Evolutionary conservation across 2,888 invertebrate species (phyloP), one percentile per base, ranked within the genome.

Genomic region (Melieria picta): DNA sequence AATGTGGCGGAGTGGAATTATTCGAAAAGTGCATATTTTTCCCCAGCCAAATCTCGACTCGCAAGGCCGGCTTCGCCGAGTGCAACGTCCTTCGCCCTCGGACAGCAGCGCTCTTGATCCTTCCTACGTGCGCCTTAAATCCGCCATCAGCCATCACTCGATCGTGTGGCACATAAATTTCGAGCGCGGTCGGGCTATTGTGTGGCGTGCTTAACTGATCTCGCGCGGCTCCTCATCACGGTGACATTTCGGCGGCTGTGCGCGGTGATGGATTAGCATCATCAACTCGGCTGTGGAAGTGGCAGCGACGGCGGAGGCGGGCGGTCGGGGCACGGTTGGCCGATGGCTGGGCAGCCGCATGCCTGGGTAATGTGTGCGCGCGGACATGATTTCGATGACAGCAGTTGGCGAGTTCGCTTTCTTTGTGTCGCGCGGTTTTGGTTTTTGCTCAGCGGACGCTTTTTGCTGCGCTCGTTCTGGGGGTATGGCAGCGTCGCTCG

Each of bases 201-300:
- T 52, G n/a, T 46, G 42, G 1, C 46, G 10, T 56, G n/a, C 52
- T 61, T 45, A 61, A 7, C 56, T 69, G 42, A 63, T 63, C 56
- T 55, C 56, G 47, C 30, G 13, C 48, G 47, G 55, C 56, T 46
- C 48, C 56, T 63, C 62, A 56, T 57, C 62, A 63, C 69, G 63
- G 62, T 69, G 46, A 42, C 43, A 11, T 47, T 56, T 45, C 56
- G 69, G 48, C 63, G 62, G 56, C 62, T 69, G 69, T 47, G 47
- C 11, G 30, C 56, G 75, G 82, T 81, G 83, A 83, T 83, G 83
- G 83, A 84, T 83, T 83, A 83, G 83, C 83, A 83, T 83, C 83
- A 83, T 83, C 81, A 80, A 75, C 77, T 77, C 50, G 67, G 61
- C 67, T 2, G 30, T 30, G 30, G 30, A 1, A 30, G 30, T 30